Base-by-base conservation (phyloP, 1,140 invertebrate genomes). In the Drosophila repleta region DNA sequence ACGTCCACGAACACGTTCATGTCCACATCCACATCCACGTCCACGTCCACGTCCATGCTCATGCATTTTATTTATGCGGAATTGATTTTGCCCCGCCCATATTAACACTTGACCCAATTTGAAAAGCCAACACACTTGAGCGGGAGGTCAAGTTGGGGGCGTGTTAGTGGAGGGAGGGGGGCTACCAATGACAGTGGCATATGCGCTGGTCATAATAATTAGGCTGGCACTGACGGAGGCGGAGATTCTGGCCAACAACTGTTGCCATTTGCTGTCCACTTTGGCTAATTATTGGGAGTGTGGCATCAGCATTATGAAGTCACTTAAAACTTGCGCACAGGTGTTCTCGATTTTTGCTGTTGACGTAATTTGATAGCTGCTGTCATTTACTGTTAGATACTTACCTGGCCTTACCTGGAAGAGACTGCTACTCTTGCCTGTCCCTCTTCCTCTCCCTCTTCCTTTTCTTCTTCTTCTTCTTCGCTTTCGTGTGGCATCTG, bases 91-190 rank as follows among this genome's bases (percentile, higher is more conserved):
- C 49, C 51, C 49, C 51, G 24, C 45, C 60, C 55, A 73, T 61
- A 76, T 83, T 78, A 75, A 61, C 79, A 88, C 82, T 87, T 88
- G 80, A 87, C 82, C 82, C 75, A 87, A 88, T 87, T 87, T 57
- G 49, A 71, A 18, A 60, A 67, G 63, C 67, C 52, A 77, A 79
- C 58, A 76, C 52, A 65, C 65, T 61, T 51, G 49, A 49, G 41
- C 37, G 15, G 51, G 60, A 85, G 81, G 81, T 80, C 81, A 74
- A 73, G 64, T 61, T 11, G 24, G 45, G 41, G 39, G 39, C 39
- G 39, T 17, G 39, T 7, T 15, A 21, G 48, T n/a, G 8, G 2
- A 10, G 15, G 24, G 24, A 24, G 56, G 37, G n/a, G 4, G 37
- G 21, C 17, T 32, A 15, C 39, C 64, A 67, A 67, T 67, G 65